Evolutionary conservation across 2,113 vertebrate genomes (phyloP), one percentile per base, ranked within the genome.

Genomic region (Peromyscus californicus): DNA sequence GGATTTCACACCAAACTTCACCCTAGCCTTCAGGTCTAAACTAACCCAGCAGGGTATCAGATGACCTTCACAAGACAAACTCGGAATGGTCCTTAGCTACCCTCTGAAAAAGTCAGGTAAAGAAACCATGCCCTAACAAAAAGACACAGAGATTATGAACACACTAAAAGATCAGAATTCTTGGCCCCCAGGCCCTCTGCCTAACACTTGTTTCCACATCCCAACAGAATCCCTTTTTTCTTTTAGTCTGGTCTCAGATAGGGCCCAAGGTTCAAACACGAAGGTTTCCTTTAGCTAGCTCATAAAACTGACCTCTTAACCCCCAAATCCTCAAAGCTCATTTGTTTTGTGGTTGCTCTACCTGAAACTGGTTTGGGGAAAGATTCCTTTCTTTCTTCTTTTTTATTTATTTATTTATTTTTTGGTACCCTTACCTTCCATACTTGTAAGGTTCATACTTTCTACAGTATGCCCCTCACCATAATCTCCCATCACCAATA

Each of bases 71-170:
- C 1, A 84, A 6, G 26, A 22, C 42, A 91, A 92, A 80, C 61
- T 59, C 15, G 91, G 19, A 33, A 70, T 24, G 26, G 16, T 33
- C 33, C 21, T 95, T 93, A 93, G 61, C 65, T 82, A 91, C 74
- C 63, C 83, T n/a, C 39, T 82, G 61, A 78, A 65, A 91, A 94
- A 96, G 57, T 95, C 74, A 93, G 36, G 24, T 26, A 61, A 90
- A 89, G 69, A 96, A 96, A 80, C 21, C 51, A 91, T 89, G 36
- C 90, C 39, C 94, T 91, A 93, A 89, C 61, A 89, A 90, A 96
- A 94, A 33, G 72, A 45, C 26, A 89, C 8, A 95, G 39, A 36
- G 31, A 87, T 33, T 91, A 36, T 70, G 91, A 96, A 91, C 65
- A 78, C 83, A 83, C n/a, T 45, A 79, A 75, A 93, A 24, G 63